Base-by-base conservation (phyloP, 2,888 invertebrate species). In the Tholera decimalis region DNA sequence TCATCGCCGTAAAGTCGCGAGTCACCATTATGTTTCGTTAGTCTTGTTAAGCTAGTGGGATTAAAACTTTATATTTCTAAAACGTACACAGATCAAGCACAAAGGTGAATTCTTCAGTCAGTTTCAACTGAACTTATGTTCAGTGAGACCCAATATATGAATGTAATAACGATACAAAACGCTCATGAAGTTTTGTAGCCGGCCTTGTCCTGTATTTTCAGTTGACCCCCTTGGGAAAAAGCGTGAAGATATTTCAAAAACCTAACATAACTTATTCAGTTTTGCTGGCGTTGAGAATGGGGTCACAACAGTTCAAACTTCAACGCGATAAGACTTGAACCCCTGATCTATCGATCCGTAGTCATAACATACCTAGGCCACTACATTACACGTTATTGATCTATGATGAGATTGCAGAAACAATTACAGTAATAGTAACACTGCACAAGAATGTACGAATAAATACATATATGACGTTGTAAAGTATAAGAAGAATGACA, bases 301-400 rank as follows among this genome's bases (percentile, higher is more conserved):
- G 35, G 47, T 61, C 47, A 70, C 20, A 15, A 53, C 41, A 37
- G 53, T 53, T 47, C 47, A 53, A 37, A 37, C 46, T 53, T 47
- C 47, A 53, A 37, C 35, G 47, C 47, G 41, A 20, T 15, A 69
- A 20, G 13, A 9, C 28, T 39, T 47, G 60, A 67, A 47, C 33
- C 51, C 28, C 9, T 47, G 61, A n/a, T 35, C 46, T 68, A 68
- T 67, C 13, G 51, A 60, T 61, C 26, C 13, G 8, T 20, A 68
- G 28, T 22, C 35, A 49, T 15, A 18, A 41, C 33, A 41, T 1
- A 5, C 7, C 22, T 18, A 11, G 8, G n/a, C 24, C 41, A 58
- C 41, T 43, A 18, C 20, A 20, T 28, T 24, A 8, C 37, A 50
- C 37, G 30, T 49, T 43, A 58, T 35, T 66, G 39, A 65, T 47